Conservation (phyloP, 2,113 vertebrate genomes). For the Dissostichus mawsoni region DNA sequence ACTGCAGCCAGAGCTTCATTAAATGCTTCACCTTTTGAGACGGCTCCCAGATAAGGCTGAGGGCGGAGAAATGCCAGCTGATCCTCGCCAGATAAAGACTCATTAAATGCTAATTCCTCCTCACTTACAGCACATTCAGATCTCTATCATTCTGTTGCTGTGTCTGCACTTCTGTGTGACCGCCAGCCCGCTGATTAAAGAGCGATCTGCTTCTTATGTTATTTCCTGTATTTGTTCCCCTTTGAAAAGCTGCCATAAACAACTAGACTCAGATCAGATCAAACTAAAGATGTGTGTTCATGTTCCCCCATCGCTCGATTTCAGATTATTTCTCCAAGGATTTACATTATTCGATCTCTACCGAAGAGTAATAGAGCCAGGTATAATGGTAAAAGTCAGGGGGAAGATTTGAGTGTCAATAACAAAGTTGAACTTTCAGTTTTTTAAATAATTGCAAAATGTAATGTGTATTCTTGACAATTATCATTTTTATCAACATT, state of each 20-base stretch:
- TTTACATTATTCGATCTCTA: neutral
- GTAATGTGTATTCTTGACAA: no score
- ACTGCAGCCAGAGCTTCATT: conserved; percentile 63
- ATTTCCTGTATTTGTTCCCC: conserved; percentile 61
- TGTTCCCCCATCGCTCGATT: conserved; percentile 17
- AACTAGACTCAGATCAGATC: conserved; percentile 49
- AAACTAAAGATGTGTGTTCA: conserved; percentile 46
- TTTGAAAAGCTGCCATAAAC: conserved; percentile 50
- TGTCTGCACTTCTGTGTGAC: conserved; percentile 46
- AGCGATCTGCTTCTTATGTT: conserved; percentile 65
- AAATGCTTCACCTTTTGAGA: conserved; percentile 60
- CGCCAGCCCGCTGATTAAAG: conserved; percentile 76
- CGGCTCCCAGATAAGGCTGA: conserved; percentile 38
- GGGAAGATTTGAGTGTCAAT: no score
- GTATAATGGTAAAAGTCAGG: no score
- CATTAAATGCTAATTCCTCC: conserved; percentile 82
- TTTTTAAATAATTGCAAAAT: no score
- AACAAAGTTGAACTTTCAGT: no score
- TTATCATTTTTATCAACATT: no score
- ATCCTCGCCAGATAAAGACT: conserved; percentile 75
- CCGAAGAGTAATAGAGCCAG: no score
- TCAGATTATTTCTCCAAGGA: conserved; percentile 20
- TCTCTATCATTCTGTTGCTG: conserved; percentile 62
- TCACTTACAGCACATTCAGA: conserved; percentile 75
- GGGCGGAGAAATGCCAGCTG: conserved; percentile 46